Evolutionary conservation across 2,888 invertebrate genomes (phyloP).

Genomic region (Cosmia trapezina): DNA sequence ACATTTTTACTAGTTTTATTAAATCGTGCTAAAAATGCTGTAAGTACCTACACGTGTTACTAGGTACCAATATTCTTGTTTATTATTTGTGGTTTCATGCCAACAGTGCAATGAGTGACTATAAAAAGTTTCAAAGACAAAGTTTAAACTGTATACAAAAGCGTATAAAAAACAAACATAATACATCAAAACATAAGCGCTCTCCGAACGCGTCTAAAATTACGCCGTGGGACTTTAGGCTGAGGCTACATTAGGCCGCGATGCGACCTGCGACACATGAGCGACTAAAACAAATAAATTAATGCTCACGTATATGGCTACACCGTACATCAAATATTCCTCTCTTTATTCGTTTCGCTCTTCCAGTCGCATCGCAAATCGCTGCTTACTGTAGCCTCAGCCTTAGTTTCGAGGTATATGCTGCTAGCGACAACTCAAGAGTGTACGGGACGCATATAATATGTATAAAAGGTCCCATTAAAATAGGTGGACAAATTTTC

Average conservation of each 20-base stretch:
- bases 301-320: too few species aligned
- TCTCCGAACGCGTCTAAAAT: neutral
- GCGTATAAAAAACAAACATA: neutral
- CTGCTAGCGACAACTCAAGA: neutral
- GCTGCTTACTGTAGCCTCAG: too few species aligned
- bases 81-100: neutral
- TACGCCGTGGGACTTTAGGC: neutral
- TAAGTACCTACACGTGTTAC: neutral
- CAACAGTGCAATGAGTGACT: neutral
- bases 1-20: neutral
- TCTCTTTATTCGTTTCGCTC: too few species aligned
- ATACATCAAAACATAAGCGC: neutral
- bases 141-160: neutral
- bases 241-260: too few species aligned
- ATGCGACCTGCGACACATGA: too few species aligned
- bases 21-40: too few species aligned
- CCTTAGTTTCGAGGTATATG: neutral
- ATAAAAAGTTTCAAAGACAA: neutral
- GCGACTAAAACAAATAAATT: too few species aligned
- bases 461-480: too few species aligned
- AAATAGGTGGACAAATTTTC: too few species aligned
- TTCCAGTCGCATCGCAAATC: too few species aligned
- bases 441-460: neutral
- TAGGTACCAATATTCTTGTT: neutral
- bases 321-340: too few species aligned